Evolutionary conservation across 2,797 vertebrate genomes (phyloP), one percentile per base, ranked within the genome.

Genomic region (Acipenser ruthenus): DNA sequence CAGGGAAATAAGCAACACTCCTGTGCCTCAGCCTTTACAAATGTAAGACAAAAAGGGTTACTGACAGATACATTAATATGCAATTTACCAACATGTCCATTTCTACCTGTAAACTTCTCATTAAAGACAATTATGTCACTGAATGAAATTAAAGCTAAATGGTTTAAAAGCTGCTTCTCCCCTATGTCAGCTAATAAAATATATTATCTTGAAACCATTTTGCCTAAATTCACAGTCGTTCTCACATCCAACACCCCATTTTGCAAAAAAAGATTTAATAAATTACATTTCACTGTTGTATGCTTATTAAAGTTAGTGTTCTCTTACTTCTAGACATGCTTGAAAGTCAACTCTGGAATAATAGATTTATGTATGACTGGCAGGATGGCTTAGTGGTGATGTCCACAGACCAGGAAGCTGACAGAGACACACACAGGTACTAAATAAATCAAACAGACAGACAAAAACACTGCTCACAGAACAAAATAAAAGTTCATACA

Each of bases 81-180:
- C 82, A 83, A 85, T 83, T 88, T 81, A 84, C 82, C 83, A 85
- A 82, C 81, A 82, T 79, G 67, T 69, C 74, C 80, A 82, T 83
- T 86, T 78, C 77, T 84, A 83, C 81, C 79, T 79, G 80, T 87
- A 89, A 87, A 81, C 77, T 88, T 86, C 90, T 87, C 84, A 86
- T 82, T 84, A 86, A 86, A 86, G 83, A 82, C 82, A 91, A 91
- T 93, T 93, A 93, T 85, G 88, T 74, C 76, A 37, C 37, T 84
- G 85, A 89, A 89, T 88, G 74, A 93, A 94, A 92, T 90, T 88
- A 93, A 89, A 88, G 87, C 86, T 84, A 93, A 94, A 92, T n/a
- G 77, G 78, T 79, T 87, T 80, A 81, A 84, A 88, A 87, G 77
- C 84, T 76, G 75, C 75, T 83, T 83, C 75, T 79, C 84, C 74